phyloP scores from a whole-genome alignment of 2,888 invertebrate genomes.

The Ornithoptera priamus region DNA sequence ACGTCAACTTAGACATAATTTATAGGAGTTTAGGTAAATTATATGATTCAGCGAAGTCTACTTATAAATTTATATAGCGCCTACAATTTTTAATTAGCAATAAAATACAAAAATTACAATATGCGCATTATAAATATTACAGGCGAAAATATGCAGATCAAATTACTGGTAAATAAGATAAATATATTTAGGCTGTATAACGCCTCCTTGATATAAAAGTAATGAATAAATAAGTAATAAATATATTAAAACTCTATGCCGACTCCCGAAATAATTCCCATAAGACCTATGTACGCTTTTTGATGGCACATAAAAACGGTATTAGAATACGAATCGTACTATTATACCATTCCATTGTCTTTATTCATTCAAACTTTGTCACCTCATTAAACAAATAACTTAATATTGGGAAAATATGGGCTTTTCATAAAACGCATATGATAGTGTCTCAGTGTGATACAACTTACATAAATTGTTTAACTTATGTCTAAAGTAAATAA shows the following conservation, averaged over 20 bases:
- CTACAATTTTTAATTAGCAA: no score
- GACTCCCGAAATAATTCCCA: slow-evolving; percentile 7
- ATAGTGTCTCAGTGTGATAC: no score
- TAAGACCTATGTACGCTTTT: slow-evolving; percentile 13
- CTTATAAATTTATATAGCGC: no score
- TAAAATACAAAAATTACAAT: no score
- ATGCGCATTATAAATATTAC: no score
- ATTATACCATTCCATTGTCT: slow-evolving; percentile 10
- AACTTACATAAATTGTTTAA: no score
- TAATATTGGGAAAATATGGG: neutral
- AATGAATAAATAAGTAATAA: no score
- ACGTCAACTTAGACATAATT: slow-evolving; percentile 32
- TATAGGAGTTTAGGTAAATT: slow-evolving; percentile 27
- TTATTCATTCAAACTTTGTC: slow-evolving; percentile 12
- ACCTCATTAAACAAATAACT: slow-evolving; percentile 11
- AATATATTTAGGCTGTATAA: no score
- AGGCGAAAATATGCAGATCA: no score
- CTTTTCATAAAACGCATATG: neutral
- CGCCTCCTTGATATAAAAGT: no score
- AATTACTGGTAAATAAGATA: no score
- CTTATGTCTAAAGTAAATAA: no score
- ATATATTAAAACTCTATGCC: neutral
- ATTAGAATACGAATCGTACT: slow-evolving; percentile 18
- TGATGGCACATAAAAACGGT: slow-evolving; percentile 22
- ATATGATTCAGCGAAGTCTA: neutral